Base-by-base conservation (phyloP, 30 jellyfish, hydroid and myxozoan genomes). In the Aurelia sp. region DNA sequence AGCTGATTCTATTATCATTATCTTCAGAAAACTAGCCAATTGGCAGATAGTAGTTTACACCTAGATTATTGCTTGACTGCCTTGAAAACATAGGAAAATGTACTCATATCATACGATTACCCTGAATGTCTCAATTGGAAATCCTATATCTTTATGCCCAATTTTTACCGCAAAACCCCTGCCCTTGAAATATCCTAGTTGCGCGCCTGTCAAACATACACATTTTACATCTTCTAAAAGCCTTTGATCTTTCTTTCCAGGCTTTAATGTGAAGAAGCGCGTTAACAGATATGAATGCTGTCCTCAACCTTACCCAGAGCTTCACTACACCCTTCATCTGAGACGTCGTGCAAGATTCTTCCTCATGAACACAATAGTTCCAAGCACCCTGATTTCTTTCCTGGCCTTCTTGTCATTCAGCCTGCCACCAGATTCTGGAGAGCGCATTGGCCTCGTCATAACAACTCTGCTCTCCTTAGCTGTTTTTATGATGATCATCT, bases 401-500 rank as follows among this genome's bases (percentile, higher is more conserved):
- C 78, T 91, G 52, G 90, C 98, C 22, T 78, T 87, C 69, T 51
- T 86, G 51, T 91, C 98, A 20, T 91, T 91, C 82, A 51, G 91
- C 51, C 75, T 91, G 51, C 98, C 98, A 17, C 96, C 98, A 4
- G 90, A 78, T 15, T 76, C 94, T 13, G 98, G 98, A 3, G 98
- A 91, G 60, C 86, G 98, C 9, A 71, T 86, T 63, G 91, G 98
- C 50, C 90, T 91, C 13, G 90, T 91, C 91, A 91, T 91, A 41
- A 91, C 98, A 51, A 91, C 91, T n/a, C 78, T 91, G 41, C 90
- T 91, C 10, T 85, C 98, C 4, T 82, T 91, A 13, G 90, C 98
- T n/a, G 93, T 91, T 17, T 91, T 85, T 66, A 73, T 91, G 89
- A 74, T 86, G 91, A 85, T 91, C 53, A 92, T 86, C n/a, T 91